Evolutionary conservation across 35 echinoderm and acorn worm genomes (phyloP).

Genomic region (Apostichopus japonicus): DNA sequence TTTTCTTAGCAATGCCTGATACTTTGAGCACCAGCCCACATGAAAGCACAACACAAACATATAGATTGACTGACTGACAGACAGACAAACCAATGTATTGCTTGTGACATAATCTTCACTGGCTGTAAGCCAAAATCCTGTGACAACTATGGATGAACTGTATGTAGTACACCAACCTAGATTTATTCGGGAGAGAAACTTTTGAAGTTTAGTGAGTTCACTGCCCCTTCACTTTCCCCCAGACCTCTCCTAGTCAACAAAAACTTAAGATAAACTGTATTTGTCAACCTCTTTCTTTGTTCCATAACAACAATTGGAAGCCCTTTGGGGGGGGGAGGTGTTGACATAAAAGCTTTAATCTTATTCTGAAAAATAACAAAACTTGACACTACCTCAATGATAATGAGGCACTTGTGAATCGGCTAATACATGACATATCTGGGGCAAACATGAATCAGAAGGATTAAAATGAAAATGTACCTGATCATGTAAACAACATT

Average conservation of each 20-base stretch:
- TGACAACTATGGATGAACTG: no score
- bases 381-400: not conserved
- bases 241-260: no score
- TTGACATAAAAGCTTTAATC: not conserved
- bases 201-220: not conserved
- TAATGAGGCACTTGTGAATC: not conserved
- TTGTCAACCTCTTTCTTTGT: not conserved
- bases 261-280: no score
- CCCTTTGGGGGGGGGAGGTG: not conserved
- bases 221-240: not conserved
- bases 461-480: not conserved
- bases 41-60: no score
- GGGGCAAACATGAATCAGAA: conserved; percentile 19
- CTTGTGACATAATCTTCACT: no score
- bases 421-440: conserved; percentile 16
- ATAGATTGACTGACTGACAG: no score
- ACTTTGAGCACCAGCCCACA: no score
- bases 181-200: no score
- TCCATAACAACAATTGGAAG: not conserved
- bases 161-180: no score
- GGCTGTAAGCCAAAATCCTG: no score
- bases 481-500: not conserved
- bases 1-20: no score
- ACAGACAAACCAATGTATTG: no score
- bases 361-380: not conserved